These are phyloP conservation scores for Heterocephalus glaber DNA, from an alignment of 2,113 vertebrate species.

Conservation along the genomic window DNA sequence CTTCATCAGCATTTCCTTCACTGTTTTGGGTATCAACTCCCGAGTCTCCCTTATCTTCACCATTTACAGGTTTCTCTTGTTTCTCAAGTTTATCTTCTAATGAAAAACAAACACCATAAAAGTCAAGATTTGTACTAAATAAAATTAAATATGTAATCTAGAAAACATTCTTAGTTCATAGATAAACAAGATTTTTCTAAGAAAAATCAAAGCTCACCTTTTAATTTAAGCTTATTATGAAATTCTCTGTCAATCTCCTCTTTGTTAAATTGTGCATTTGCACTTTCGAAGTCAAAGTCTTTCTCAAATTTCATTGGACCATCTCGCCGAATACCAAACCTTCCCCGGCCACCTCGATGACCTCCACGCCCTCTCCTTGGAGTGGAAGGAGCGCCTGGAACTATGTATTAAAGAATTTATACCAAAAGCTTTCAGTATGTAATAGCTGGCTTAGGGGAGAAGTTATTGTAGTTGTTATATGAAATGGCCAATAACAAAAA, in stretches of 20 bases:
- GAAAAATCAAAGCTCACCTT: constrained; percentile 87
- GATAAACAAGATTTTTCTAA: constrained; percentile 28
- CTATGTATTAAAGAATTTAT: constrained; percentile 71
- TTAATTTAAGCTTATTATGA: constrained; percentile 98
- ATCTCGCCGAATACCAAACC: constrained; percentile 92
- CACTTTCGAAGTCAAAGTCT: constrained; percentile 99
- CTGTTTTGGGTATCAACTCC: constrained; percentile 91
- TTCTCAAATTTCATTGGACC: constrained; percentile 99
- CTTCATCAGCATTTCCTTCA: constrained; percentile 93
- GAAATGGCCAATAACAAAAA: constrained; percentile 41
- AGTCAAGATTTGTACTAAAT: constrained; percentile 44
- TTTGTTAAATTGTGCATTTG: constrained; percentile 99
- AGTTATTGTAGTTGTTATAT: background rate
- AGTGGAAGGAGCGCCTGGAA: constrained; percentile 84
- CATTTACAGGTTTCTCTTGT: constrained; percentile 92
- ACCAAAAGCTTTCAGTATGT: background rate
- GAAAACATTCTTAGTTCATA: background rate
- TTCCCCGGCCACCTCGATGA: constrained; percentile 94
- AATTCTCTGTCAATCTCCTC: constrained; percentile 98
- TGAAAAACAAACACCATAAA: constrained; percentile 65
- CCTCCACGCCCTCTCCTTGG: constrained; percentile 91
- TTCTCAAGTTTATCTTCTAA: constrained; percentile 94
- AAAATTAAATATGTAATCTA: background rate
- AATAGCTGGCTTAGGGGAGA: background rate
- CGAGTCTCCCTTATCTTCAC: constrained; percentile 95